phyloP scores from a whole-genome alignment of 2,888 invertebrate species.

The Cryptosula pallasiana region DNA sequence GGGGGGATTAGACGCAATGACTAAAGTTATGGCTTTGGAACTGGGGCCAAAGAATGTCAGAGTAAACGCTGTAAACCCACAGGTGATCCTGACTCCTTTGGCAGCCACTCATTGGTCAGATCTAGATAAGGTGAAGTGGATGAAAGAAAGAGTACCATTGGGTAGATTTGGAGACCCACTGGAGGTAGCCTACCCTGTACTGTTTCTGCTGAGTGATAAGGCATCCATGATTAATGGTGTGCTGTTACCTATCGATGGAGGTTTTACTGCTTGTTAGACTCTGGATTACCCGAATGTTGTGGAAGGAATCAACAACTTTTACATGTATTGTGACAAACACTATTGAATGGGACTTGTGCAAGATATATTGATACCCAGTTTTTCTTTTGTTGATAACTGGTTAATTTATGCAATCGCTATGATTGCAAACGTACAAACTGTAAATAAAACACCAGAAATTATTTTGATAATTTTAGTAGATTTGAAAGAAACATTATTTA shows the following conservation, averaged over 20 bases:
- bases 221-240: conserved; percentile 77
- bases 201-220: conserved; percentile 73
- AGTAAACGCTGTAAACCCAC: conserved; percentile 85
- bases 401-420: no score
- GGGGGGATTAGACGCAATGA: conserved; percentile 79
- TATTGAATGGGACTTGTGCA: no score
- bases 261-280: conserved; percentile 55
- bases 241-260: conserved; percentile 77
- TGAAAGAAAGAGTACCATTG: conserved; percentile 77
- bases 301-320: no score
- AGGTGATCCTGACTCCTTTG: conserved; percentile 88
- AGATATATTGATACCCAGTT: no score
- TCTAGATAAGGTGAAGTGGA: conserved; percentile 65
- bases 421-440: no score
- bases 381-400: no score
- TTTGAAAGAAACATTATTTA: no score
- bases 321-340: no score
- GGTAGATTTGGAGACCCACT: conserved; percentile 69
- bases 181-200: conserved; percentile 72
- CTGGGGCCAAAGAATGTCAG: conserved; percentile 74
- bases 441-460: no score
- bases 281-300: no score
- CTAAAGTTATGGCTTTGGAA: conserved; percentile 78
- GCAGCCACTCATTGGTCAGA: conserved; percentile 73
- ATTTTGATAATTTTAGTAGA: no score